These are phyloP conservation scores for Sphaeridia pumilis DNA, from an alignment of 2,888 invertebrate species.

Conservation along the genomic window DNA sequence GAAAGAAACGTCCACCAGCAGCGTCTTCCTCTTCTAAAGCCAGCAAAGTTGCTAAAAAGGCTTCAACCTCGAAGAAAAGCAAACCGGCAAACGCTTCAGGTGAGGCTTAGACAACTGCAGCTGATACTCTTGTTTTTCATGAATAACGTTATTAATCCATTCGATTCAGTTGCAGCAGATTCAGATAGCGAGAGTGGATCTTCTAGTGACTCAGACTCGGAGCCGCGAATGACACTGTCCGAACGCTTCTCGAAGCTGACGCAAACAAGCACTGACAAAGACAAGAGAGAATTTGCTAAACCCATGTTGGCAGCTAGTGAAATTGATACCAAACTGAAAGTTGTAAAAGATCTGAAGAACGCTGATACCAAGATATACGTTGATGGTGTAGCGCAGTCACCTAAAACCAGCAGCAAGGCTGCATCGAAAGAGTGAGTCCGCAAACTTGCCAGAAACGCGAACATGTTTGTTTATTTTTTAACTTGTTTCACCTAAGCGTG, in stretches of 20 bases:
- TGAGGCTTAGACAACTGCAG: not conserved
- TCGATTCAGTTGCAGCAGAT: not conserved
- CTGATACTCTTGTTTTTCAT: not conserved
- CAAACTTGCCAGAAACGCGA: not conserved
- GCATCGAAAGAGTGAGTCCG: not conserved
- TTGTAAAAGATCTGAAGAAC: slow-evolving; percentile 30
- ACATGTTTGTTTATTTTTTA: not conserved
- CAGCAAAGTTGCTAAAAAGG: slow-evolving; percentile 1
- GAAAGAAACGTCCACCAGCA: slow-evolving; percentile 1
- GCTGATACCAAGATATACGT: slow-evolving; percentile 26
- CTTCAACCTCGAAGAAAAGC: not conserved
- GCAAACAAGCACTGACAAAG: slow-evolving; percentile 78
- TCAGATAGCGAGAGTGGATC: slow-evolving; percentile 15
- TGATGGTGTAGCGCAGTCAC: slow-evolving; percentile 11
- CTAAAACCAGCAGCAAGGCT: not conserved
- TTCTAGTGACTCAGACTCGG: slow-evolving; percentile 40
- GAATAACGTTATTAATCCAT: not conserved
- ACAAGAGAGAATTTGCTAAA: slow-evolving; percentile 59
- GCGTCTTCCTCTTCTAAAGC: not conserved
- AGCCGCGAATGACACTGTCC: slow-evolving; percentile 60
- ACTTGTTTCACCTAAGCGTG: not conserved
- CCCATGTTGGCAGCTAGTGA: slow-evolving; percentile 29
- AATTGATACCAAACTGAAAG: slow-evolving; percentile 34
- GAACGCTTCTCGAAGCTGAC: slow-evolving; percentile 84
- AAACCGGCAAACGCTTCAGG: not conserved